Evolutionary conservation across 35 echinoderm and acorn worm species (phyloP), one percentile per base, ranked within the genome.

Genomic region (Patiria miniata): DNA sequence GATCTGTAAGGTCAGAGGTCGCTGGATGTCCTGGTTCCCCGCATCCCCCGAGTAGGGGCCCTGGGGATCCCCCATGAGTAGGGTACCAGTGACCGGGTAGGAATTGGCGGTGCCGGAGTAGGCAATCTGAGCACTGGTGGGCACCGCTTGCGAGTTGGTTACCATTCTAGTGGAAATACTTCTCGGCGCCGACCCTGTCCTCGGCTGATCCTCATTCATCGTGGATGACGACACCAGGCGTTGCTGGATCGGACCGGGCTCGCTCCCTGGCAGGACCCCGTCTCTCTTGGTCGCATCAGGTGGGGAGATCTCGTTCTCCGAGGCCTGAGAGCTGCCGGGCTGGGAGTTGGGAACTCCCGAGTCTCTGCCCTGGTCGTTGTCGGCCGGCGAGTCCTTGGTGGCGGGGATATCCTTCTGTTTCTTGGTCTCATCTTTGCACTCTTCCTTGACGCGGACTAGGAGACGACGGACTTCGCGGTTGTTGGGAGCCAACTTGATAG

Each of bases 401-500:
- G 78, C 19, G 36, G 85, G 85, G 26, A 85, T 65, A 51, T 97
- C 95, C 73, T 84, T 88, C 83, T 99, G 85, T 53, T 77, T 92
- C 82, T 87, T 94, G 21, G 96, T 91, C 23, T 99, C 92, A 36
- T 99, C 96, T 82, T 99, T 99, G 54, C 96, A 99, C 83, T 99
- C 96, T 61, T 99, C 96, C 50, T 99, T 99, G 7, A 99, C 96
- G 51, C 96, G 81, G 2, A 95, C 89, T 1, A 99, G 89, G 37
- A 99, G 85, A 39, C 96, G 81, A 21, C 96, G 82, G 10, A 99
- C 93, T 54, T 99, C 96, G 0, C 93, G 58, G 86, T 99, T 99
- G 81, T 88, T 95, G 42, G 96, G 96, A 39, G 96, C 96, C 36
- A 99, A 89, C 79, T 99, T 94, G 34, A 99, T 80, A 36, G 96